Conservation (phyloP, 2,797 vertebrate genomes). For the Macropodus opercularis region DNA sequence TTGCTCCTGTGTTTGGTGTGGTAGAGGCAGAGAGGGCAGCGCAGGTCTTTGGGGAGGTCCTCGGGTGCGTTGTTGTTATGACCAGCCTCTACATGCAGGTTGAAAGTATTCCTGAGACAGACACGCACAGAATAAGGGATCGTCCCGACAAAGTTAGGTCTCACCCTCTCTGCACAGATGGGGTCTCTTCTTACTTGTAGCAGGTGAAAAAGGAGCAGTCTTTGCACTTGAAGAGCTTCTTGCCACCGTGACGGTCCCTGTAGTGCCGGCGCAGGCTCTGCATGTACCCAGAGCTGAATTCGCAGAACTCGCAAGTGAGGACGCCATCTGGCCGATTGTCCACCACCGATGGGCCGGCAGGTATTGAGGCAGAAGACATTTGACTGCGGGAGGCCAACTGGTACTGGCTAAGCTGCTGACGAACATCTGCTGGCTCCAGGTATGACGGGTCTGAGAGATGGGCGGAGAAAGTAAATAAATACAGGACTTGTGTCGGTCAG, state of each 20-base stretch:
- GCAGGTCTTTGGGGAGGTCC: slow-evolving; percentile 93
- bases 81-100: slow-evolving; percentile 94
- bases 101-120: slow-evolving; percentile 90
- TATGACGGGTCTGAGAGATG: slow-evolving; percentile 85
- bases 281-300: slow-evolving; percentile 98
- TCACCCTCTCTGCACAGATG: neutral
- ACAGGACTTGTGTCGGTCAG: neutral
- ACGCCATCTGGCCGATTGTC: slow-evolving; percentile 83
- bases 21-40: slow-evolving; percentile 97
- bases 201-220: slow-evolving; percentile 98
- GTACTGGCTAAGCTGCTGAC: slow-evolving; percentile 95
- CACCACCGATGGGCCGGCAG: slow-evolving; percentile 59
- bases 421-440: slow-evolving; percentile 93
- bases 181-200: slow-evolving; percentile 88
- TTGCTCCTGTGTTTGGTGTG: slow-evolving; percentile 99
- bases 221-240: slow-evolving; percentile 99
- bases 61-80: slow-evolving; percentile 87
- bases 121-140: slow-evolving; percentile 12
- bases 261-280: slow-evolving; percentile 98
- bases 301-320: slow-evolving; percentile 97
- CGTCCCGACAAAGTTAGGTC: too few species aligned
- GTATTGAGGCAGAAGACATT: slow-evolving; percentile 82
- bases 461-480: neutral
- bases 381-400: slow-evolving; percentile 91
- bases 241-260: slow-evolving; percentile 95